Evolutionary conservation across 1,140 invertebrate species (phyloP).

Genomic region (Megathymus violae): DNA sequence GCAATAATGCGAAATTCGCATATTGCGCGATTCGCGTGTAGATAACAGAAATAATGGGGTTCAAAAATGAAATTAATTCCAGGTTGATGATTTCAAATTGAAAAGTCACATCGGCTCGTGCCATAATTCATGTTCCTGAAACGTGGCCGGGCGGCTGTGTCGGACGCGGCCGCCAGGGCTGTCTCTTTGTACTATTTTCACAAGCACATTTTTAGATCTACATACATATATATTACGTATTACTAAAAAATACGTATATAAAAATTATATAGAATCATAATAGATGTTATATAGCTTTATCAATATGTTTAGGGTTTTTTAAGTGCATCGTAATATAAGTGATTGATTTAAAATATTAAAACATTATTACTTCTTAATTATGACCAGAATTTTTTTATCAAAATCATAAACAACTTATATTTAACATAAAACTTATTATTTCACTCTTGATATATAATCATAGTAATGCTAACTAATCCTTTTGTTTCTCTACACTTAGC

Average conservation of each 20-base stretch:
- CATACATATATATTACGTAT: no score
- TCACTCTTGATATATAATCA: slow-evolving; percentile 11
- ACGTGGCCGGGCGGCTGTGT: slow-evolving; percentile 81
- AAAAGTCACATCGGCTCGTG: slow-evolving; percentile 83
- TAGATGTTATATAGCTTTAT: no score
- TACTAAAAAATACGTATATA: no score
- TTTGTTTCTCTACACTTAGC: slow-evolving; percentile 20
- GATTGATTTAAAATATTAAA: no score
- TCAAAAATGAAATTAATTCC: slow-evolving; percentile 84
- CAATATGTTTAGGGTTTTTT: no score
- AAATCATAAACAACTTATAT: no score
- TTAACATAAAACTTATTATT: slow-evolving; percentile 1
- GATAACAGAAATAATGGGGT: slow-evolving; percentile 84
- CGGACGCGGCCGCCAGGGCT: slow-evolving; percentile 68
- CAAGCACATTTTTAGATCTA: neutral
- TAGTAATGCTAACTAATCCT: slow-evolving; percentile 25
- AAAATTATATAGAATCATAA: no score
- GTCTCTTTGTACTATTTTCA: slow-evolving; percentile 32
- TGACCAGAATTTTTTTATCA: no score
- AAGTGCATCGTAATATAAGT: no score
- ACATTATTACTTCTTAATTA: no score
- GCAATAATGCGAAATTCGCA: slow-evolving; percentile 78
- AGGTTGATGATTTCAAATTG: slow-evolving; percentile 84
- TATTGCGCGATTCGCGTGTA: slow-evolving; percentile 77
- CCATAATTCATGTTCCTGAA: slow-evolving; percentile 83